Base-by-base conservation (phyloP, 2,888 invertebrate genomes). In the Cheilosia pagana region DNA sequence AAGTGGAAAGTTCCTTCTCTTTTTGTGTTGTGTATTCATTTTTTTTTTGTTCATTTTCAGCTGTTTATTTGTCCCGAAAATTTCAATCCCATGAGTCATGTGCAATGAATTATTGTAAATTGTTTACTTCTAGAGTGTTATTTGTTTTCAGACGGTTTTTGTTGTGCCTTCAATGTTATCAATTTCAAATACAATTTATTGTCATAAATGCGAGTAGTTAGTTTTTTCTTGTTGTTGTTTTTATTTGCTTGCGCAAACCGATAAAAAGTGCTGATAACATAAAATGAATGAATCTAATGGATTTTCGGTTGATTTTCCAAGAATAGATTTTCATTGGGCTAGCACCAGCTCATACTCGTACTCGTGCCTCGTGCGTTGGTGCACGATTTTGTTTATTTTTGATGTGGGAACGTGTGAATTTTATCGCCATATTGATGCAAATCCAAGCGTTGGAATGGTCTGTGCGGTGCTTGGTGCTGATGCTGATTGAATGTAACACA, bases 361-460 rank as follows among this genome's bases (percentile, higher is more conserved):
- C 28, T 31, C 31, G 28, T n/a, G 10, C 35, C 35, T 39, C n/a
- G 45, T 21, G 28, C 23, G 39, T 39, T 10, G 14, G 43, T 60
- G 52, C 50, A 60, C 31, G 71, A 60, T 41, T 60, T 41, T 60
- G 50, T 60, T 72, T 52, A 28, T 21, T 39, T 71, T 41, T 16
- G 39, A 41, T 52, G 71, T 52, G 52, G 60, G 50, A 71, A 72
- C 71, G 60, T 60, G 71, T 62, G 71, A 72, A 72, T 60, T 72
- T 62, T 62, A 71, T 70, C 70, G 59, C 25, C 70, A 71, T 41
- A 19, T 62, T 52, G 60, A 72, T 62, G 71, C 71, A 72, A 72
- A 62, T 71, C 60, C 62, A 31, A 48, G 7, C n/a, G 1, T 5
- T 2, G 39, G 39, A 48, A 3, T 48, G 21, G 48, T 21, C 16